phyloP scores from a whole-genome alignment of 35 echinoderm and acorn worm genomes.

The Acanthaster planci region DNA sequence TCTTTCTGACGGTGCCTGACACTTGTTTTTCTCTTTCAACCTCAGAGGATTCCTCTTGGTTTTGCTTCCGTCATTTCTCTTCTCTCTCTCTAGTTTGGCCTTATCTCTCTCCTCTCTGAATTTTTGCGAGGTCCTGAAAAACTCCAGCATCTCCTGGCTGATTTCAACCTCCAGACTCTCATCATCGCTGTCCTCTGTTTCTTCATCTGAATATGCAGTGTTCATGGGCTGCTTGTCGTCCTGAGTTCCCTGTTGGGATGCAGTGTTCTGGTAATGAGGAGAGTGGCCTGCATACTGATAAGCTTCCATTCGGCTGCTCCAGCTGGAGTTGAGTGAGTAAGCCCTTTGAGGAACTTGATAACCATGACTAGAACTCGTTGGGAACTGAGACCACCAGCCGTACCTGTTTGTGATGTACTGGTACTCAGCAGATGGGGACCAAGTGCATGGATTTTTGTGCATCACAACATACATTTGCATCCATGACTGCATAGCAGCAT shows the following conservation, averaged over 20 bases:
- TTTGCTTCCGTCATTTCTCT: not conserved
- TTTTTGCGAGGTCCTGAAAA: slow-evolving; percentile 67
- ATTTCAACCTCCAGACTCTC: slow-evolving; percentile 64
- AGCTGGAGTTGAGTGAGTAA: not conserved
- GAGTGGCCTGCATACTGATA: not conserved
- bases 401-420: not conserved
- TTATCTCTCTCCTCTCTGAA: slow-evolving; percentile 67
- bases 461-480: not conserved
- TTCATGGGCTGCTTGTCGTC: not conserved
- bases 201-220: not conserved
- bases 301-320: not conserved
- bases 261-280: not conserved
- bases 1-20: slow-evolving; percentile 69
- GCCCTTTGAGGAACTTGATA: too few relatives aligned
- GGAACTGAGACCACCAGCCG: not conserved
- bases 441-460: not conserved
- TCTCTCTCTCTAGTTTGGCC: slow-evolving; percentile 16
- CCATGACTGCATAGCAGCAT: slow-evolving; percentile 7
- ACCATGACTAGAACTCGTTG: not conserved
- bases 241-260: not conserved
- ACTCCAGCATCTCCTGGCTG: slow-evolving; percentile 76
- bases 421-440: not conserved
- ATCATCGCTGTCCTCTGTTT: slow-evolving; percentile 27
- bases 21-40: slow-evolving; percentile 4
- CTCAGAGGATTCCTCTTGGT: not conserved